Percentiles rank a stretch among this genome's conserved stretches.
These are phyloP conservation scores for Himalopsyche japonica DNA, from an alignment of 2,888 invertebrate genomes.

Conservation along the genomic window DNA sequence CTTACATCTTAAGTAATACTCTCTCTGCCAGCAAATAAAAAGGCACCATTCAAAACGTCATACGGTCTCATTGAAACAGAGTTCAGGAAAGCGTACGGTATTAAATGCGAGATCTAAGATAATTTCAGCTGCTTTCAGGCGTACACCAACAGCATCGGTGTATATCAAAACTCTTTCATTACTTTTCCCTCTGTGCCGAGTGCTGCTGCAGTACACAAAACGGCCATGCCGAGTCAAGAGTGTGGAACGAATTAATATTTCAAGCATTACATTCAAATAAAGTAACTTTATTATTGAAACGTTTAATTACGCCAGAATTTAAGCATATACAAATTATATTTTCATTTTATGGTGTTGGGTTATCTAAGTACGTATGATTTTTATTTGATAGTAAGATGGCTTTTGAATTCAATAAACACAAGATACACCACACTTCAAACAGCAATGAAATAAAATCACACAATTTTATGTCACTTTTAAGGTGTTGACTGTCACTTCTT, in stretches of 20 bases:
- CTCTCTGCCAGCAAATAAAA: background rate
- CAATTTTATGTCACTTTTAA: too few species aligned
- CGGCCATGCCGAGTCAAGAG: background rate
- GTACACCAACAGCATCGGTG: background rate
- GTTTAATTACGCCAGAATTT: background rate
- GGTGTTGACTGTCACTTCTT: too few species aligned
- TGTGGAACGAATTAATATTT: background rate
- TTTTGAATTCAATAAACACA: too few species aligned
- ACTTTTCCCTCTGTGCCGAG: background rate
- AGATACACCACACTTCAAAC: too few species aligned
- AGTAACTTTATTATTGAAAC: background rate
- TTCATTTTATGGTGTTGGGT: too few species aligned
- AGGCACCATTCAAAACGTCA: background rate
- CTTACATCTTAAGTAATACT: background rate
- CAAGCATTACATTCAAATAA: background rate
- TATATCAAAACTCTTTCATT: background rate
- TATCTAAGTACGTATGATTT: too few species aligned
- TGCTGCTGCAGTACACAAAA: background rate
- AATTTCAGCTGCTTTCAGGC: constrained; percentile 37
- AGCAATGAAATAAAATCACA: too few species aligned
- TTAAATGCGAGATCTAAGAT: constrained; percentile 38
- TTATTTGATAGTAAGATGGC: too few species aligned
- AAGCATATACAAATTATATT: too few species aligned
- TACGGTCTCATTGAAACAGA: background rate
- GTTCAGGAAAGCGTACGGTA: constrained; percentile 7